phyloP scores from a whole-genome alignment of 2,888 invertebrate species.

The Craniophora ligustri region DNA sequence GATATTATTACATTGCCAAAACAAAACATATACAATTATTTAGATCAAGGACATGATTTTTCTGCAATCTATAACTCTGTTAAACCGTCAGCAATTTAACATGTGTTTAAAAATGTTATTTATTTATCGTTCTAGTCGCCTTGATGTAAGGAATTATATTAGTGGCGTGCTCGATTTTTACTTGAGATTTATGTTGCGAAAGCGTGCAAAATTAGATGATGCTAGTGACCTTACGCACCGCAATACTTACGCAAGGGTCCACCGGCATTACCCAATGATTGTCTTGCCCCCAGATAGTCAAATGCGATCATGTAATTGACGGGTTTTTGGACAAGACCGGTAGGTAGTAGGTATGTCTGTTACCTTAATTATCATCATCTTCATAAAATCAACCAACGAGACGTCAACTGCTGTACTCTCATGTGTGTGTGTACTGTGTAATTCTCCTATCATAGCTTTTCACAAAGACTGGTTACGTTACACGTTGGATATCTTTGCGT shows the following conservation, averaged over 20 bases:
- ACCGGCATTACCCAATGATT: conserved; percentile 47
- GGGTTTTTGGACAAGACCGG: conserved; percentile 22
- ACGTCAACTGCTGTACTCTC: no score
- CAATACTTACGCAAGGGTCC: conserved; percentile 70
- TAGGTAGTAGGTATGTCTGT: conserved; percentile 3
- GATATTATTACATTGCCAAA: conserved; percentile 40
- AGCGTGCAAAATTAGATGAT: conserved; percentile 84
- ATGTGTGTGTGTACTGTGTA: no score
- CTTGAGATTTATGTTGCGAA: conserved; percentile 75
- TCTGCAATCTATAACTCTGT: conserved; percentile 49
- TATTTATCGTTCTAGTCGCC: conserved; percentile 51
- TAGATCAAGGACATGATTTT: conserved; percentile 55
- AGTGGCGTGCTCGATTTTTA: conserved; percentile 62
- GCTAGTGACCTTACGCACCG: conserved; percentile 83
- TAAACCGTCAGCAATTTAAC: conserved; percentile 40
- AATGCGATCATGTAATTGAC: conserved; percentile 43
- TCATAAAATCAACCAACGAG: no score
- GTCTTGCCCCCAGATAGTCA: conserved; percentile 36
- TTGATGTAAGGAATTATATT: conserved; percentile 58
- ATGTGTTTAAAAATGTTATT: conserved; percentile 41
- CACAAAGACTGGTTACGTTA: no score
- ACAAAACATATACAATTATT: conserved; percentile 44
- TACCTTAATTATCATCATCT: no score
- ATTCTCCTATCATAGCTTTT: no score
- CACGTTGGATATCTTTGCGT: no score